Base-by-base conservation (phyloP, 2,113 vertebrate species). In the Greenwoodochromis staneri region DNA sequence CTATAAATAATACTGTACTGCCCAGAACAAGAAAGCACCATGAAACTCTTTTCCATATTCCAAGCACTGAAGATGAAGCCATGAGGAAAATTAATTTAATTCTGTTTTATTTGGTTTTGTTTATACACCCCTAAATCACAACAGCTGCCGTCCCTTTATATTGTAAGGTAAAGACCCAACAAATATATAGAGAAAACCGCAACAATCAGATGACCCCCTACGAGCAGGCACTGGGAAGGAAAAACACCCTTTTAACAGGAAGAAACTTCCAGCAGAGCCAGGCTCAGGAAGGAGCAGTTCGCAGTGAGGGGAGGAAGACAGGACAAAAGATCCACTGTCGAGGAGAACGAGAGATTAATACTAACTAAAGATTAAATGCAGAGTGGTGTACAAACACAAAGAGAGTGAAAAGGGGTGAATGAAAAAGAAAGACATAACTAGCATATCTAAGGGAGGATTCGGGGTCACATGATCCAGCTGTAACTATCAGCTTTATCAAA, bases 81-180 rank as follows among this genome's bases (percentile, higher is more conserved):
- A 24, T 24, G n/a, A 9, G 36, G 63, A 71, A 36, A n/a, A 38
- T 66, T 13, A 2, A 19, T 66, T 21, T 13, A 66, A 38, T 66
- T 66, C 7, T 5, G 19, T 66, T 66, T 66, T 13, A 38, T 38
- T 21, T 38, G 34, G 19, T 66, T 66, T 38, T 38, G 34, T 66
- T 66, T 38, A 66, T 0, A 66, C 1, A 0, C 3, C 17, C 17
- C 34, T 21, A 38, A 38, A 1, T 0, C 10, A 66, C 61, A 66
- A 38, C 34, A 66, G 34, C 16, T 31, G 29, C 29, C 5, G 0
- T 66, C 34, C 34, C 34, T 38, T 66, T 38, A 38, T 66, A 38
- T 38, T 1, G 34, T 21, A 69, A 63, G 16, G 59, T 63, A 63
- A 63, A 63, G 29, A 69, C 61, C 19, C 7, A 5, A 21, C 11